Percentiles rank a stretch among this genome's conserved stretches.
phyloP scores from a whole-genome alignment of 2,113 vertebrate genomes.

The Rafetus swinhoei region DNA sequence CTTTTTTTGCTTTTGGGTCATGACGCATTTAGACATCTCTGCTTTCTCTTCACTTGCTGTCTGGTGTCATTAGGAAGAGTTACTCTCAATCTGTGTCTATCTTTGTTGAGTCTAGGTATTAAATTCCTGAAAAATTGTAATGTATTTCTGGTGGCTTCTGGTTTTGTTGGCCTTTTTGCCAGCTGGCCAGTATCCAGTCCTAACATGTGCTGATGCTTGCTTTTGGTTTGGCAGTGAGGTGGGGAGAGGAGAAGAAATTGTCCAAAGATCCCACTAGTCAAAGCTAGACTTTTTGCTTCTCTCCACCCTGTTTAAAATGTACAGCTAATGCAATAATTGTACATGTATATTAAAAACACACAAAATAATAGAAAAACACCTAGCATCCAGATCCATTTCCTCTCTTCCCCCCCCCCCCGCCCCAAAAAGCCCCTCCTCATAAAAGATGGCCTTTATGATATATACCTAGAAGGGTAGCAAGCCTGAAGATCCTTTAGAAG shows the following conservation, averaged over 20 bases:
- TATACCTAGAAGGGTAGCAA: not conserved
- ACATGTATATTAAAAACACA: not conserved
- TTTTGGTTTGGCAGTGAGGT: conserved; percentile 24
- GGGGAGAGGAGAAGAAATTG: not conserved
- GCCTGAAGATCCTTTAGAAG: not conserved
- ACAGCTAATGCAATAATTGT: not conserved
- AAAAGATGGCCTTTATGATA: not conserved
- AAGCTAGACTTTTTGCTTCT: not conserved
- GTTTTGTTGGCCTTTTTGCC: conserved; percentile 3
- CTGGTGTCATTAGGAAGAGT: not conserved
- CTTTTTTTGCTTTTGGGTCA: not conserved
- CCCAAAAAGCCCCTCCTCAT: not conserved
- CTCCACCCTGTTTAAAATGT: not conserved
- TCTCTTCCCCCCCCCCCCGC: not conserved
- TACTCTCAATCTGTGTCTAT: not conserved
- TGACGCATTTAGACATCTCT: not conserved
- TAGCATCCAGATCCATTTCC: not conserved
- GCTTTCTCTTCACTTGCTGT: not conserved
- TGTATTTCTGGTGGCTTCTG: conserved; percentile 25
- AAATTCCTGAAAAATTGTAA: not conserved
- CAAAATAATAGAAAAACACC: not conserved
- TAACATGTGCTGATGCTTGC: conserved; percentile 2
- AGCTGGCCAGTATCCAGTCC: conserved; percentile 16
- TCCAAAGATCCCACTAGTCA: not conserved
- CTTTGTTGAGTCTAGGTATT: not conserved